Evolutionary conservation across 1,140 invertebrate genomes (phyloP).

Genomic region (Belonocnema kinseyi): DNA sequence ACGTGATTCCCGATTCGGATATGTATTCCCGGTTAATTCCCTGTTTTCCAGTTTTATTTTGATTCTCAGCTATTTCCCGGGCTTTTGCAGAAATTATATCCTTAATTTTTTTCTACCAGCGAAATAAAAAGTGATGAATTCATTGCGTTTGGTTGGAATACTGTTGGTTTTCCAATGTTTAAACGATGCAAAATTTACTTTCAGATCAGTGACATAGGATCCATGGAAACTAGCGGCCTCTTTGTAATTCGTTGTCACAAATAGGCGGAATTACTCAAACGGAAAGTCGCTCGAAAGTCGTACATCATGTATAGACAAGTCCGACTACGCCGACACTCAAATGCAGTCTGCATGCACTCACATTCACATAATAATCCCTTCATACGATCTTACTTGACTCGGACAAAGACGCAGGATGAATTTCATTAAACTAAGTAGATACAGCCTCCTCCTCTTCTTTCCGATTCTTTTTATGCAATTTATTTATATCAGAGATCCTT

Average conservation of each 20-base stretch:
- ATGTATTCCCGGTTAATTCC: too few species aligned
- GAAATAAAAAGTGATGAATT: too few species aligned
- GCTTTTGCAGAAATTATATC: neutral
- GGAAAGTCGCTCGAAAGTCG: conserved; percentile 52
- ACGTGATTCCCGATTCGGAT: too few species aligned
- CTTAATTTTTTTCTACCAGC: neutral
- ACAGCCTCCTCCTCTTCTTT: conserved; percentile 45
- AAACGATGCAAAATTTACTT: neutral
- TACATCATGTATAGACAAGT: conserved; percentile 60
- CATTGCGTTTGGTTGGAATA: neutral
- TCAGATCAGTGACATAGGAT: conserved; percentile 14
- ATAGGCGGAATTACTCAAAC: conserved; percentile 59
- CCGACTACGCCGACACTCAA: conserved; percentile 50
- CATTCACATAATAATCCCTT: conserved; percentile 37
- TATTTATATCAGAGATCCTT: conserved; percentile 24
- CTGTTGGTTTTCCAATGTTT: conserved; percentile 2
- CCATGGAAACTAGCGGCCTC: conserved; percentile 38
- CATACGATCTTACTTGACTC: conserved; percentile 42
- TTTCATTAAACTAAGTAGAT: conserved; percentile 45
- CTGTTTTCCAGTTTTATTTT: too few species aligned
- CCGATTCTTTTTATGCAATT: conserved; percentile 30
- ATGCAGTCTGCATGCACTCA: conserved; percentile 14
- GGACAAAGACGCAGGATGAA: conserved; percentile 56
- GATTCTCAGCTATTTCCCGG: too few species aligned
- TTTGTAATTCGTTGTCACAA: conserved; percentile 48